These are phyloP conservation scores for Elgaria multicarinata DNA, from an alignment of 2,113 vertebrate genomes.

Conservation along the genomic window DNA sequence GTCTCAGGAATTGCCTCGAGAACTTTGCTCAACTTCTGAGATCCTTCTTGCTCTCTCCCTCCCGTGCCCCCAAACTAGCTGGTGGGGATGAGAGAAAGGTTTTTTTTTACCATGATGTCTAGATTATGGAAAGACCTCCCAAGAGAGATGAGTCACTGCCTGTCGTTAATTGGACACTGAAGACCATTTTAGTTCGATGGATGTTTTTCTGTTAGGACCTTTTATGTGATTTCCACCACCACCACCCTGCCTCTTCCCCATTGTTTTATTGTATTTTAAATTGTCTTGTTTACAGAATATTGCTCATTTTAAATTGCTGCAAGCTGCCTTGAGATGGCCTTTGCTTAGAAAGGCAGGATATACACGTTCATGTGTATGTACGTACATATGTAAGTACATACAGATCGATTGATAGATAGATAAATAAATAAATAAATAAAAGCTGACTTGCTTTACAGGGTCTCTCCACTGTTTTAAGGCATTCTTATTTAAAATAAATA, in stretches of 20 bases:
- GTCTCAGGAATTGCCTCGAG: not conserved
- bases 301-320: not conserved
- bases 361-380: not conserved
- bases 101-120: not conserved
- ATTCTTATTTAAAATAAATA: slow-evolving; percentile 51
- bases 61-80: not conserved
- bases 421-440: not conserved
- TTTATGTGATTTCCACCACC: not conserved
- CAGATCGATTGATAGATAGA: too few species aligned
- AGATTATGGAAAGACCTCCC: not conserved
- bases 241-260: not conserved
- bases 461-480: slow-evolving; percentile 44
- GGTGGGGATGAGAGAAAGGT: not conserved
- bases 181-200: not conserved
- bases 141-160: not conserved
- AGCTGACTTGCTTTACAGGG: slow-evolving; percentile 33
- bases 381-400: not conserved
- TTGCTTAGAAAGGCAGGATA: not conserved
- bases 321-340: not conserved
- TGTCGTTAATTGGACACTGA: not conserved
- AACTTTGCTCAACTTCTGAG: not conserved
- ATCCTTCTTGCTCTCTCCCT: not conserved
- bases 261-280: not conserved
- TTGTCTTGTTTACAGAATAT: not conserved
- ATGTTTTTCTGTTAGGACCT: not conserved